These are phyloP conservation scores for Lasioglossum villosulum DNA, from an alignment of 2,888 invertebrate genomes.

Conservation along the genomic window DNA sequence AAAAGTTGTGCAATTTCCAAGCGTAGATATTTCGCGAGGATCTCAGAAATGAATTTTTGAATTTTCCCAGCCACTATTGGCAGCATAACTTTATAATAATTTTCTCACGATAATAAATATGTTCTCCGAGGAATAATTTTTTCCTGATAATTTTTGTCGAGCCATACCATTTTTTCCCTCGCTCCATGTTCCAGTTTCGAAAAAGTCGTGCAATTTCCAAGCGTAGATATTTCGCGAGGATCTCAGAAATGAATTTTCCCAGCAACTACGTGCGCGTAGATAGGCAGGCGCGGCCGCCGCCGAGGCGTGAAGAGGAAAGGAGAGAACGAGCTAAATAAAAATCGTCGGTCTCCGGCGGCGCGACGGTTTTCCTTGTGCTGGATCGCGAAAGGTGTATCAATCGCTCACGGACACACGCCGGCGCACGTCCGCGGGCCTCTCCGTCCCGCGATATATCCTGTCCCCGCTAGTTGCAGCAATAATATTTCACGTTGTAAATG, in stretches of 20 bases:
- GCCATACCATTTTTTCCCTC: too few species aligned
- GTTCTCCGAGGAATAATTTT: background rate
- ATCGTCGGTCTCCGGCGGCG: background rate
- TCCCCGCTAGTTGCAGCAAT: background rate
- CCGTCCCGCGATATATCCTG: background rate
- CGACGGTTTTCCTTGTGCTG: slow-evolving; percentile 1
- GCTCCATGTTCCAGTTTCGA: too few species aligned
- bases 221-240: accelerated
- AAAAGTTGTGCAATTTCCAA: too few species aligned
- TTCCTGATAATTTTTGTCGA: background rate
- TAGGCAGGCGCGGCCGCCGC: background rate
- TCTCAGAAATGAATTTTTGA: background rate
- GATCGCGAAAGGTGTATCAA: slow-evolving; percentile 11
- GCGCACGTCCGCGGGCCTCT: background rate
- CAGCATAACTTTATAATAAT: background rate
- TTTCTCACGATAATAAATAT: background rate
- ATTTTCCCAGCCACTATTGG: background rate
- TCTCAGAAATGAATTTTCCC: background rate
- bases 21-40: accelerated
- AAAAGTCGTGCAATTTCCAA: too few species aligned
- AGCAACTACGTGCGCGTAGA: background rate
- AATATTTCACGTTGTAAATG: slow-evolving; percentile 7
- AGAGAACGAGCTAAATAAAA: background rate
- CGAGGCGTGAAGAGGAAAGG: background rate
- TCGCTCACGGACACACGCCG: background rate